Conservation (phyloP, 1,140 invertebrate species). For the Antheraea pernyi region DNA sequence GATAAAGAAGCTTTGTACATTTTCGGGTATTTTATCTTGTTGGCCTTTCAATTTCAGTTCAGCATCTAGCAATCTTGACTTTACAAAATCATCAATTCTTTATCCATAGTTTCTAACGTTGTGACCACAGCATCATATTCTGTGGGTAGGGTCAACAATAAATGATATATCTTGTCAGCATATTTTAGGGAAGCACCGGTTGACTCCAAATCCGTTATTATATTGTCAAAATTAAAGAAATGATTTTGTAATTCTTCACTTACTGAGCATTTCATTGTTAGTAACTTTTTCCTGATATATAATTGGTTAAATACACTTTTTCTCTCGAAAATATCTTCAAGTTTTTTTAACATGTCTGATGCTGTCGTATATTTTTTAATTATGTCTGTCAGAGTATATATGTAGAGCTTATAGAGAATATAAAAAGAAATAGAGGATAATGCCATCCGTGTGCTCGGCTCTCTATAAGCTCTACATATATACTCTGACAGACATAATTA, state of each 20-base stretch:
- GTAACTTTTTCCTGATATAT: conserved; percentile 16
- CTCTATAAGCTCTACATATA: too few species aligned
- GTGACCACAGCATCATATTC: not conserved
- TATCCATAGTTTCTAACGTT: not conserved
- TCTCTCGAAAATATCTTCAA: conserved; percentile 14
- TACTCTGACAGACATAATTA: too few species aligned
- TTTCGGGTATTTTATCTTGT: conserved; percentile 7
- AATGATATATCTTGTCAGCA: conserved; percentile 17
- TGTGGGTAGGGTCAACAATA: conserved; percentile 12
- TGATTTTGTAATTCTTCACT: conserved; percentile 14
- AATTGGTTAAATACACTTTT: conserved; percentile 14
- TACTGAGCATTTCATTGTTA: conserved; percentile 6
- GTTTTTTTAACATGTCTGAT: too few species aligned
- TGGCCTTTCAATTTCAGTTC: conserved; percentile 16
- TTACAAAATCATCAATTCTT: conserved; percentile 15
- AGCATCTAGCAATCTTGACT: conserved; percentile 14
- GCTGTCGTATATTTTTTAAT: too few species aligned
- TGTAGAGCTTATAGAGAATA: too few species aligned
- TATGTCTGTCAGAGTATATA: too few species aligned
- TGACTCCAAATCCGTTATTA: conserved; percentile 14
- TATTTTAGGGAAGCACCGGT: conserved; percentile 11
- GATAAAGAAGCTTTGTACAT: not conserved
- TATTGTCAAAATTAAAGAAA: conserved; percentile 20
- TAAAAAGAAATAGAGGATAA: too few species aligned
- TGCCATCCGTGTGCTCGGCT: too few species aligned